Evolutionary conservation across 2,113 vertebrate genomes (phyloP).

Genomic region (Hemiscyllium ocellatum): DNA sequence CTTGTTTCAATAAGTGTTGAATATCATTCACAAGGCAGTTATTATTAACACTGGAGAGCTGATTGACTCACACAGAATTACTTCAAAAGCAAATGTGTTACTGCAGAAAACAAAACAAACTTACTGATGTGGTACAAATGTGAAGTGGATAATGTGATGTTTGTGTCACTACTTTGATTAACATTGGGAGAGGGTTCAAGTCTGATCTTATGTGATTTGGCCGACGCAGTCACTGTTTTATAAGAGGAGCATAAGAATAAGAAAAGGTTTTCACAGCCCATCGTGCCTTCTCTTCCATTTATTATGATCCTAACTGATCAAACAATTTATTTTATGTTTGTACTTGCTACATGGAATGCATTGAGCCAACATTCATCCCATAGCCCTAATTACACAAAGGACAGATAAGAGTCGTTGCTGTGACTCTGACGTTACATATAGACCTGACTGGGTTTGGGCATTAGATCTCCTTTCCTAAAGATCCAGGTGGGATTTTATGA

Average conservation of each 20-base stretch:
- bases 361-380: no score
- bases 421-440: no score
- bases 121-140: not conserved
- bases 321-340: no score
- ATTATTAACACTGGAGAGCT: not conserved
- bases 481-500: no score
- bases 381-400: no score
- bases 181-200: not conserved
- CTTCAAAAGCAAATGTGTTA: not conserved
- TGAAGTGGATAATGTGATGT: not conserved
- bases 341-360: no score
- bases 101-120: constrained; percentile 25
- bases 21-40: not conserved
- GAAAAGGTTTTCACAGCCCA: no score
- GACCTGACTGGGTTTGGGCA: no score
- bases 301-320: no score
- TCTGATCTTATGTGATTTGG: not conserved
- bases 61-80: not conserved
- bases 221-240: not conserved
- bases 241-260: not conserved
- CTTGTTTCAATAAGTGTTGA: not conserved
- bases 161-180: not conserved
- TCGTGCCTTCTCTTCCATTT: no score
- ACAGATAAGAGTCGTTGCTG: no score
- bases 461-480: no score